Evolutionary conservation across 2,113 vertebrate genomes (phyloP).

Genomic region (Tautogolabrus adspersus): DNA sequence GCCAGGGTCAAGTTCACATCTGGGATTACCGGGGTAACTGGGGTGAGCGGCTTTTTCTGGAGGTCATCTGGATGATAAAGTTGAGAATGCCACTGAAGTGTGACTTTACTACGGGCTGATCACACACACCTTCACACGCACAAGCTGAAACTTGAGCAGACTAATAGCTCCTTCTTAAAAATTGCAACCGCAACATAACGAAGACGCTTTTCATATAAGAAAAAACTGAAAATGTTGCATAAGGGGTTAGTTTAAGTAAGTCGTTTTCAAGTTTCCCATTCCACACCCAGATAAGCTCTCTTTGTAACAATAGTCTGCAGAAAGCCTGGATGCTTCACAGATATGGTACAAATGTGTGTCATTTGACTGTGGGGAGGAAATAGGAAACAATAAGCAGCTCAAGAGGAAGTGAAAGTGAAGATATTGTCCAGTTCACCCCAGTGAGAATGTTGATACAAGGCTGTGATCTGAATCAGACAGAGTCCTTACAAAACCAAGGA

Average conservation of each 20-base stretch:
- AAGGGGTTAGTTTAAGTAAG: background rate
- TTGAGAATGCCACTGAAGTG: conserved; percentile 63
- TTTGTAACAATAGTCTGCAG: conserved; percentile 6
- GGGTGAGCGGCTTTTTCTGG: conserved; percentile 58
- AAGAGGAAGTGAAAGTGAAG: conserved; percentile 58
- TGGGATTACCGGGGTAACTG: conserved; percentile 57
- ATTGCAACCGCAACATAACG: background rate
- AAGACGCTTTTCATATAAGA: background rate
- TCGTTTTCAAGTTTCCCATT: conserved; percentile 8
- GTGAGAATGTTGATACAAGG: conserved; percentile 44
- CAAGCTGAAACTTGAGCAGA: conserved; percentile 27
- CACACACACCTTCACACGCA: conserved; percentile 10
- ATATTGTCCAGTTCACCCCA: conserved; percentile 31
- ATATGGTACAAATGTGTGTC: conserved; percentile 42
- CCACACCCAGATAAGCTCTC: conserved; percentile 13
- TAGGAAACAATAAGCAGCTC: conserved; percentile 58
- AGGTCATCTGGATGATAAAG: conserved; percentile 69
- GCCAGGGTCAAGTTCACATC: conserved; percentile 77
- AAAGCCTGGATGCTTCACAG: conserved; percentile 31
- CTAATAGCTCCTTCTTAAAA: conserved; percentile 1
- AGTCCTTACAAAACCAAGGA: conserved; percentile 4
- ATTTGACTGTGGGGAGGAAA: conserved; percentile 68
- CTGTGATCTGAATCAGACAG: conserved; percentile 52
- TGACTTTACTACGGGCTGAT: conserved; percentile 44
- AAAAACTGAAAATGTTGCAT: background rate